Evolutionary conservation across 2,113 vertebrate genomes (phyloP).

Genomic region (Tautogolabrus adspersus): DNA sequence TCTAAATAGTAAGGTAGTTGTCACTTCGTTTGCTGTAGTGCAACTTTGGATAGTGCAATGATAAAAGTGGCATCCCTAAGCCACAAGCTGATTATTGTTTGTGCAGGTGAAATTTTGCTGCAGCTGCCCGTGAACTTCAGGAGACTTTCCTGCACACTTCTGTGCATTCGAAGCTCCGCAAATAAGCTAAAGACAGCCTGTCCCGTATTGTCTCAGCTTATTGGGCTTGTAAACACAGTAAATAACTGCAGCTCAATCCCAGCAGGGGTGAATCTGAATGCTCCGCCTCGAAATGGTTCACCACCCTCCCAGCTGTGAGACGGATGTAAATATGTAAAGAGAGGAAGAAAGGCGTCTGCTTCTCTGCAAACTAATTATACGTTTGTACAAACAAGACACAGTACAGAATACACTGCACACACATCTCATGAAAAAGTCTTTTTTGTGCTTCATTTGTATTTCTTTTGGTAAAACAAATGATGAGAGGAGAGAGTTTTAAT

Average conservation of each 20-base stretch:
- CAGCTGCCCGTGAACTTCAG: neutral
- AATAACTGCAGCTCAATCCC: slow-evolving; percentile 14
- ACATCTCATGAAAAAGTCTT: neutral
- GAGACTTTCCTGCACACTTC: neutral
- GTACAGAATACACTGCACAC: too few species aligned
- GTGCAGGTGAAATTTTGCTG: neutral
- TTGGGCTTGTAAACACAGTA: slow-evolving; percentile 21
- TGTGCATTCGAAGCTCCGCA: neutral
- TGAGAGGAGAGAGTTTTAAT: too few species aligned
- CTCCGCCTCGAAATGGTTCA: slow-evolving; percentile 6
- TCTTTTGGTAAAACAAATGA: too few species aligned
- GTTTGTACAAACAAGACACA: neutral
- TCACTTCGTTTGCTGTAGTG: too few species aligned
- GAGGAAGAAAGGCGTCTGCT: slow-evolving; percentile 11
- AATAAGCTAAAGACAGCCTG: slow-evolving; percentile 1
- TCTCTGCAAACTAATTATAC: slow-evolving; percentile 26
- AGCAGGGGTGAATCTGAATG: neutral
- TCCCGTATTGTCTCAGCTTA: slow-evolving; percentile 15
- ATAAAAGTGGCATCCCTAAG: too few species aligned
- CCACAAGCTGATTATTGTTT: too few species aligned
- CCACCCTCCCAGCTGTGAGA: slow-evolving; percentile 22
- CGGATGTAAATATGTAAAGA: neutral
- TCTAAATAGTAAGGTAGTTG: too few species aligned
- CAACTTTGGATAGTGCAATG: too few species aligned
- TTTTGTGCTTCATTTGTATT: too few species aligned